Evolutionary conservation across 1,140 invertebrate genomes (phyloP).

Genomic region (Drosophila lacertosa): DNA sequence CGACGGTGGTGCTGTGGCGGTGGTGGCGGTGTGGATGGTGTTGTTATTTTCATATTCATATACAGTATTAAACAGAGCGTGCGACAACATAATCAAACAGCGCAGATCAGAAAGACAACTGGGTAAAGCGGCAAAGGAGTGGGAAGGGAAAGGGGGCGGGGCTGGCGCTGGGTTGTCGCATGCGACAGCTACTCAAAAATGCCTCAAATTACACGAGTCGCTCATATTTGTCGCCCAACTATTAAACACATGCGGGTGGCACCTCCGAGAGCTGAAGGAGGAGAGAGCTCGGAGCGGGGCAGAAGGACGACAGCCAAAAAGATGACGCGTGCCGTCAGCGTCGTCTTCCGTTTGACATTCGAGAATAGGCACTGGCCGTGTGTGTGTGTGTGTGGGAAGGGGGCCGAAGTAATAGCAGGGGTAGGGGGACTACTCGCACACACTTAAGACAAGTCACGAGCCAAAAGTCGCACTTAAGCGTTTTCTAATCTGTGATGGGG

Average conservation of each 20-base stretch:
- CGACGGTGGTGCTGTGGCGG: not conserved
- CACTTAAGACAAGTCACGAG: constrained; percentile 82
- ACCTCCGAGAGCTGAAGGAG: not conserved
- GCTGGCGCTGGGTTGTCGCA: too few relatives aligned
- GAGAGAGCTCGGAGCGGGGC: not conserved
- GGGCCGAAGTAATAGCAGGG: not conserved
- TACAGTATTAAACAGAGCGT: constrained; percentile 79
- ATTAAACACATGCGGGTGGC: constrained; percentile 71
- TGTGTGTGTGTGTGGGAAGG: not conserved
- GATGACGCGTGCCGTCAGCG: constrained; percentile 50
- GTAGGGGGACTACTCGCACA: constrained; percentile 13
- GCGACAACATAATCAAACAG: constrained; percentile 82
- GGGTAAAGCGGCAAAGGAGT: not conserved
- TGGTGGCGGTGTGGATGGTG: not conserved
- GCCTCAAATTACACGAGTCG: constrained; percentile 71
- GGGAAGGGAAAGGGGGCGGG: not conserved
- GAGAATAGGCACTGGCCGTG: constrained; percentile 27
- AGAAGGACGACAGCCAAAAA: constrained; percentile 29
- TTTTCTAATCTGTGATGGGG: constrained; percentile 76
- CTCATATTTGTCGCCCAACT: constrained; percentile 62
- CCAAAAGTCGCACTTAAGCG: constrained; percentile 82
- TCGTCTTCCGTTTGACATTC: constrained; percentile 24
- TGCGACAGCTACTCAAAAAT: constrained; percentile 40
- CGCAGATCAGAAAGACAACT: constrained; percentile 28
- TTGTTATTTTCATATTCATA: constrained; percentile 77